These are phyloP conservation scores for Podotricha telesiphe DNA, from an alignment of 2,888 invertebrate species.

Conservation along the genomic window DNA sequence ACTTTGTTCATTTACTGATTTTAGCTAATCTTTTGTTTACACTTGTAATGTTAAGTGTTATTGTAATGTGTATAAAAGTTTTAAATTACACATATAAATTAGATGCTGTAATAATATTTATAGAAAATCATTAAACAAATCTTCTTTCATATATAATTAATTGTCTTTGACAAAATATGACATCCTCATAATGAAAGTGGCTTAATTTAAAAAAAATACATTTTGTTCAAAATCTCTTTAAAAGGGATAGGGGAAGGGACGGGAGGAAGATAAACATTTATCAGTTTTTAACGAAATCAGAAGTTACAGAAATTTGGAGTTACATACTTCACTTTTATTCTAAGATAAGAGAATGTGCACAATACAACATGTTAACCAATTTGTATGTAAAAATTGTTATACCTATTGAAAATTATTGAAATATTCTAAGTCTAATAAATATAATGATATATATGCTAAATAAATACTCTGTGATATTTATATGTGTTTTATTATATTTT, in stretches of 20 bases:
- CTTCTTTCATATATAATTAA: neutral
- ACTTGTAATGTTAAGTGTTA: too few species aligned
- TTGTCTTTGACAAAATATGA: constrained; percentile 5
- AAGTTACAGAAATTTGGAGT: neutral
- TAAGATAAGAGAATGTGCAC: neutral
- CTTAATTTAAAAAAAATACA: neutral
- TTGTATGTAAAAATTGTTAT: constrained; percentile 18
- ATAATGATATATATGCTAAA: constrained; percentile 62
- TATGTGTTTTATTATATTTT: constrained; percentile 41
- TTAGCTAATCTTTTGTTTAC: too few species aligned
- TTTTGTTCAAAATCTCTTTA: too few species aligned
- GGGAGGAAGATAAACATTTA: too few species aligned
- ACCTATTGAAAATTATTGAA: constrained; percentile 21
- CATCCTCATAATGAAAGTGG: neutral
- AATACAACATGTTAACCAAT: constrained; percentile 7
- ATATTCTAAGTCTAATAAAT: constrained; percentile 11
- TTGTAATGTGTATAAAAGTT: too few species aligned
- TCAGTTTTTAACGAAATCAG: too few species aligned
- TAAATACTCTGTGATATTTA: constrained; percentile 79
- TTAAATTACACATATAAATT: too few species aligned
- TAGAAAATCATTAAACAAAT: neutral
- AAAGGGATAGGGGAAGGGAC: too few species aligned
- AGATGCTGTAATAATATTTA: neutral
- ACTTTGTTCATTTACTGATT: too few species aligned
- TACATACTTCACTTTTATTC: neutral